Base-by-base conservation (phyloP, 2,888 invertebrate species). In the Amiota communis region DNA sequence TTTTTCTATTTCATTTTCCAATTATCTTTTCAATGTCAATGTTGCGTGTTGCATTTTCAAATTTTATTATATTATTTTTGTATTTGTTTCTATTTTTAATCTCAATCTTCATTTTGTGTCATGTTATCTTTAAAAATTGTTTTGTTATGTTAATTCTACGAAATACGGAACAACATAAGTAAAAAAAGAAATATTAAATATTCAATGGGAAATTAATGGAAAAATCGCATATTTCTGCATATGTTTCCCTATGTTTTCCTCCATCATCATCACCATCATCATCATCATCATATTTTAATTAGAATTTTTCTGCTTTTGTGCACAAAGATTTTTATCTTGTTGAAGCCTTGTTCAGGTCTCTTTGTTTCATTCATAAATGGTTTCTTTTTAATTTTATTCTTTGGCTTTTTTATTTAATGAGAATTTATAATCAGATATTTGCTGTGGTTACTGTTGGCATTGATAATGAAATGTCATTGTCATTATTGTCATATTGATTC, bases 381-480 rank as follows among this genome's bases (percentile, higher is more conserved):
- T 72, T 51, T 69, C 72, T 74, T 72, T n/a, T 72, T 70, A 72
- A 67, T 74, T 72, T 63, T 71, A 74, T 76, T 76, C 69, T 67
- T 68, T 20, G 67, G 71, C 49, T 74, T 72, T 74, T 64, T 64
- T 74, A 71, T 74, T 64, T 64, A 11, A 36, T 36, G 36, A n/a
- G 72, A 69, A 74, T 73, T 68, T 70, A 75, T 72, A 59, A 8
- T 8, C 12, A 11, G n/a, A 20, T 11, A 61, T 72, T 56, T 56
- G 23, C 72, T 59, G 20, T 64, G 23, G 51, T 23, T 53, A 51
- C 51, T 68, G 57, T 59, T 64, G 56, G 73, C 63, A 17, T 74
- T 73, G 74, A 64, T 79, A 77, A 76, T 80, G 76, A n/a, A 23
- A 49, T 36, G 20, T 23, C 20, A 61, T 61, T 10, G 23, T 20